Evolutionary conservation across 1,140 invertebrate genomes (phyloP), one percentile per base, ranked within the genome.

Genomic region (Ceratosolen fusciceps): DNA sequence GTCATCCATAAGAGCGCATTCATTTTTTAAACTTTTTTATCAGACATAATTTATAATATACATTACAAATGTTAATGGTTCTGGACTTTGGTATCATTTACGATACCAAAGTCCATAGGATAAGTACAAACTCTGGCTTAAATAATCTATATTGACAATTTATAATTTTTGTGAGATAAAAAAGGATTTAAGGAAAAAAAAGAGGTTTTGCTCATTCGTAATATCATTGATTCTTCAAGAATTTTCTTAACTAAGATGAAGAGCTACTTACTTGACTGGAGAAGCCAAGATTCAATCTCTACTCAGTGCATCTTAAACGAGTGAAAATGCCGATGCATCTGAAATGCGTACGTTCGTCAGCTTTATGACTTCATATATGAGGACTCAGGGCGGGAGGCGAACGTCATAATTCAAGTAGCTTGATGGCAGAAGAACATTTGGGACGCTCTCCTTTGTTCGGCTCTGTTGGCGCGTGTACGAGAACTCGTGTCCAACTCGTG

Each of bases 361-460:
- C 60, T 75, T 65, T 75, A 75, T 67, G 60, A 39, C 74, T 75
- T 52, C 49, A 76, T 65, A 75, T 39, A 34, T 24, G 43, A 37
- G 39, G 14, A 12, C 21, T 60, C 56, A 43, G 9, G 16, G 5
- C 14, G 37, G 14, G 56, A 39, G 34, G 74, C 19, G 21, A 62
- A 76, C 39, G 62, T 76, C 74, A 68, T 76, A 76, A 76, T 76
- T 76, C 62, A 76, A 56, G 21, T 24, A 54, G 62, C 39, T 67
- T 54, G 68, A 76, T 68, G 74, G 62, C 7, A 68, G 62, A 76
- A 76, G 68, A 76, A 76, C 60, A 31, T 49, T 29, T 26, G 9
- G 19, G 9, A 65, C 52, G 56, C 31, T 58, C 29, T 52, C 49
- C 2, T 37, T 29, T 56, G 72, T 10, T 4, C 14, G 34, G 37